phyloP scores from a whole-genome alignment of 92 coral and sea anemone genomes.

The Siderastrea siderea region DNA sequence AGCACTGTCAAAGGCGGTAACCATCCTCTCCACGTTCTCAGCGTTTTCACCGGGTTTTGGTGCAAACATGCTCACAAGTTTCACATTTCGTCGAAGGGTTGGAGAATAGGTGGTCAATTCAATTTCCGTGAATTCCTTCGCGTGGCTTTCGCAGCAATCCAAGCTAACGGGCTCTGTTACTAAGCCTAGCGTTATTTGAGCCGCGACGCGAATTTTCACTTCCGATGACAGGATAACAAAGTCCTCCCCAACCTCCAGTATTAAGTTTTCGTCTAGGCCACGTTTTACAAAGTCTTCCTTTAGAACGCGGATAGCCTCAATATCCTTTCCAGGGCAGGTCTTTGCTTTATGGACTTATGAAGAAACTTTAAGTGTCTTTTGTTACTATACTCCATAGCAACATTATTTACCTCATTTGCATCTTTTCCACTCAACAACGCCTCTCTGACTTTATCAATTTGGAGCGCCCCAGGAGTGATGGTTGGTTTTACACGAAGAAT shows the following conservation, averaged over 20 bases:
- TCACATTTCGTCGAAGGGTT: slow-evolving; percentile 48
- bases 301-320: slow-evolving; percentile 52
- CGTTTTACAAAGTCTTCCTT: slow-evolving; percentile 58
- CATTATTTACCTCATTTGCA: slow-evolving; percentile 40
- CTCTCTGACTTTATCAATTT: slow-evolving; percentile 66
- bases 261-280: slow-evolving; percentile 45
- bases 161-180: slow-evolving; percentile 63
- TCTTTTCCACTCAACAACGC: slow-evolving; percentile 60
- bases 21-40: slow-evolving; percentile 32
- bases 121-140: slow-evolving; percentile 65
- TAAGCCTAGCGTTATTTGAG: slow-evolving; percentile 43
- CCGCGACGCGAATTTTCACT: slow-evolving; percentile 52
- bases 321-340: slow-evolving; percentile 46
- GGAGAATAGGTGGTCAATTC: slow-evolving; percentile 67
- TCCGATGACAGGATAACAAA: slow-evolving; percentile 51
- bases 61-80: slow-evolving; percentile 61
- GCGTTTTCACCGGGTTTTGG: slow-evolving; percentile 73
- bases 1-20: slow-evolving; percentile 41
- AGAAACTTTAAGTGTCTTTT: slow-evolving; percentile 58
- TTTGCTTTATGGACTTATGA: no score
- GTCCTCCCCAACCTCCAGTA: slow-evolving; percentile 61
- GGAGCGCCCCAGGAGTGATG: slow-evolving; percentile 45
- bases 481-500: slow-evolving; percentile 37
- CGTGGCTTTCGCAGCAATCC: slow-evolving; percentile 71
- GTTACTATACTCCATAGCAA: slow-evolving; percentile 55